Percentiles rank a stretch among this genome's conserved stretches.
These are phyloP conservation scores for Ophioderma brevispina DNA, from an alignment of 35 echinoderm and acorn worm genomes.

Conservation along the genomic window DNA sequence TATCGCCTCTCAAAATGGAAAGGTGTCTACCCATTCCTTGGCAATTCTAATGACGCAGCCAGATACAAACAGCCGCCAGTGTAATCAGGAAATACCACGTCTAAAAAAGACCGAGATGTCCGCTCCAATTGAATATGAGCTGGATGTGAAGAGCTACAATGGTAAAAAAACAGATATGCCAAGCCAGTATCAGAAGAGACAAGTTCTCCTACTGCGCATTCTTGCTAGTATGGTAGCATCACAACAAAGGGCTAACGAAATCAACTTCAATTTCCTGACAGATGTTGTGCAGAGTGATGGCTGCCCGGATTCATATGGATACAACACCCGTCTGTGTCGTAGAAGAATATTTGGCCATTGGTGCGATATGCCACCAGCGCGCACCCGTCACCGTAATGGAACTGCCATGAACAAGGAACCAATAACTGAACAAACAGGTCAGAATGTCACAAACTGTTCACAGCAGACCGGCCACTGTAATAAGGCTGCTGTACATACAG, in stretches of 20 bases:
- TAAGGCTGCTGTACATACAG: not conserved
- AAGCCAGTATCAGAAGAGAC: not conserved
- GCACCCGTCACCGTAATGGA: not conserved
- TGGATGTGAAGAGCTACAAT: conserved; percentile 42
- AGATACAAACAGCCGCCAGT: not conserved
- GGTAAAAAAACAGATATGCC: conserved; percentile 59
- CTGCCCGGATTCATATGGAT: conserved; percentile 59
- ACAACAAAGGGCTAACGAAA: conserved; percentile 39
- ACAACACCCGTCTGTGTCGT: conserved; percentile 27
- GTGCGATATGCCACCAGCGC: not conserved
- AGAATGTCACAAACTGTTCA: not conserved
- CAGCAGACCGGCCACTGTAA: not conserved
- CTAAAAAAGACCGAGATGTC: conserved; percentile 52
- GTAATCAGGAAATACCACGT: conserved; percentile 12
- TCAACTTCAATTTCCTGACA: conserved; percentile 31
- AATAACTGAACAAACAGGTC: too few relatives aligned
- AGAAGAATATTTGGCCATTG: not conserved
- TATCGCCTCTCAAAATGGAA: conserved; percentile 63
- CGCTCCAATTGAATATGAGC: conserved; percentile 1
- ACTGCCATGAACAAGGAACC: not conserved
- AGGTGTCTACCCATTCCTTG: conserved; percentile 47
- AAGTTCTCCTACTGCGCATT: conserved; percentile 17
- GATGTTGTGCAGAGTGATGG: conserved; percentile 18
- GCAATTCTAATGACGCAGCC: conserved; percentile 60
- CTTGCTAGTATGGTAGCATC: conserved; percentile 25